Evolutionary conservation across 1,140 invertebrate genomes (phyloP).

Genomic region (Grapholita molesta): DNA sequence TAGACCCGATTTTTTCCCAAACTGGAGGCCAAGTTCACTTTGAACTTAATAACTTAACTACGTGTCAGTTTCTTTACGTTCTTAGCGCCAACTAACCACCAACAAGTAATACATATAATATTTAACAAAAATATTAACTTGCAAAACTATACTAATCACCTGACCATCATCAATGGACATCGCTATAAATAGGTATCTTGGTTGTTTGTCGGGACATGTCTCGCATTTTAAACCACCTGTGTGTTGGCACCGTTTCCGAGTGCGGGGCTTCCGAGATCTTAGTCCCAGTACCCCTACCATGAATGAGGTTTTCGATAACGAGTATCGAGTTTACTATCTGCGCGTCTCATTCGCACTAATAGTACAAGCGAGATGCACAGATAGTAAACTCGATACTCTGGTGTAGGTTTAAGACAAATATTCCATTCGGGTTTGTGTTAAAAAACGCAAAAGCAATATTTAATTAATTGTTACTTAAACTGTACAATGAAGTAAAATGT

Average conservation of each 20-base stretch:
- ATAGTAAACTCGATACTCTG: too few species aligned
- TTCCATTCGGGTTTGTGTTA: background rate
- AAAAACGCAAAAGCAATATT: background rate
- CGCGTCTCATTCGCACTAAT: too few species aligned
- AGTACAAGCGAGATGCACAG: too few species aligned
- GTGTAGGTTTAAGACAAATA: background rate
- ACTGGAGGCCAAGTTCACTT: too few species aligned
- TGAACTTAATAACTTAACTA: too few species aligned
- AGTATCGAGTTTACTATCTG: too few species aligned
- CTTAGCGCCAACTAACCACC: background rate
- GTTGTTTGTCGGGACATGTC: background rate
- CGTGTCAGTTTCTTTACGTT: background rate
- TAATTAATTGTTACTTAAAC: background rate
- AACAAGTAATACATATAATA: background rate
- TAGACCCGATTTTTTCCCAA: too few species aligned
- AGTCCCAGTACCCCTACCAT: too few species aligned
- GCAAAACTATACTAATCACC: constrained; percentile 8
- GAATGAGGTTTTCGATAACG: too few species aligned
- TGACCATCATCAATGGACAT: background rate
- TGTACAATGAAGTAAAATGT: too few species aligned
- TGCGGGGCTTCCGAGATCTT: background rate
- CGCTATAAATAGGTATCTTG: constrained; percentile 10
- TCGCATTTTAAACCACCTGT: constrained; percentile 8
- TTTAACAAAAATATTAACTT: background rate
- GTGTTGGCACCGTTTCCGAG: background rate